Base-by-base conservation (phyloP, 2,797 vertebrate genomes). In the Sebastes iracundus region DNA sequence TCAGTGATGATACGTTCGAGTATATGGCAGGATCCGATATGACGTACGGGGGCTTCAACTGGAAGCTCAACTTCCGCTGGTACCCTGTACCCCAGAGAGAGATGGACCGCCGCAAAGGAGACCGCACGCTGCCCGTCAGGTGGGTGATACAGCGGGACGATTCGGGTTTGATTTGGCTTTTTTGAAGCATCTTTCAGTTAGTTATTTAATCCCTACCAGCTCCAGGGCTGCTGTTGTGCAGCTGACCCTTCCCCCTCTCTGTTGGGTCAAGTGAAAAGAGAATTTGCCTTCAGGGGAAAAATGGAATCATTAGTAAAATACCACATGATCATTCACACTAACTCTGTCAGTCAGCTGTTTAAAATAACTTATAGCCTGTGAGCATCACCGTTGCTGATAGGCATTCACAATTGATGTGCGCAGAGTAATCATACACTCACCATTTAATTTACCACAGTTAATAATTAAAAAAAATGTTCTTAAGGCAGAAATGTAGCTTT, bases 21-120 rank as follows among this genome's bases (percentile, higher is more conserved):
- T 99, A 99, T 92, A 98, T 99, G 98, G 98, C 98, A 3, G 98
- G 98, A 0, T 99, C 98, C 0, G 98, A 99, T 83, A 99, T 99
- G 98, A 99, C 98, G 2, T 99, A 99, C 0, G 98, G 98, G 1
- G 98, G 98, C 60, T 99, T 99, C 93, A 99, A 99, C 94, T 99
- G 98, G 98, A 99, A 99, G 86, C 96, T 99, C 22, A 99, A 99
- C 90, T 99, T 99, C 84, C 97, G 98, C 90, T 99, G 98, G 98
- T 99, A 99, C 74, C 98, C 98, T 0, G 98, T 99, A 60, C 98
- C 98, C 18, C 98, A 98, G 94, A 94, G 98, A 90, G 98, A 99
- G 94, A 99, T 99, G 98, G 98, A 99, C 89, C 94, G 98, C 25
- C 97, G 98, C 86, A 99, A 99, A 91, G 98, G 98, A 85, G 98